phyloP scores from a whole-genome alignment of 1,140 invertebrate genomes.

The Copidosoma floridanum region DNA sequence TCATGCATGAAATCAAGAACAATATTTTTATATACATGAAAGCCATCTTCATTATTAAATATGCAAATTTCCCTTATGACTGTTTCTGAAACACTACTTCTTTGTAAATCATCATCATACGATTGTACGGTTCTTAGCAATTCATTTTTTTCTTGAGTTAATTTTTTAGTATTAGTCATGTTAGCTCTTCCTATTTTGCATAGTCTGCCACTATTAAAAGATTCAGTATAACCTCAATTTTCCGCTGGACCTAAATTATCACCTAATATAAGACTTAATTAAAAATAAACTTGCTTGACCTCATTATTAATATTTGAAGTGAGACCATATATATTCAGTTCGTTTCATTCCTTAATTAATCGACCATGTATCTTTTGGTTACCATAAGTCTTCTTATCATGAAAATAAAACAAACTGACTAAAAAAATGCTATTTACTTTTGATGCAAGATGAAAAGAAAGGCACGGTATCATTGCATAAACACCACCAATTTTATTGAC shows the following conservation, averaged over 20 bases:
- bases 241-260: constrained; percentile 19
- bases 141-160: constrained; percentile 1
- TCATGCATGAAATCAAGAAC: constrained; percentile 21
- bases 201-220: neutral
- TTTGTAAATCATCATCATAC: constrained; percentile 9
- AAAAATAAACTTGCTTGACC: constrained; percentile 7
- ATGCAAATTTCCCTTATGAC: neutral
- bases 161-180: neutral
- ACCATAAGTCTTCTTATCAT: constrained; percentile 4
- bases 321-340: constrained; percentile 10
- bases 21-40: constrained; percentile 9
- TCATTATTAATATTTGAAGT: neutral
- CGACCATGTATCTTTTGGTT: constrained; percentile 3
- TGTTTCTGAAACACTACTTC: neutral
- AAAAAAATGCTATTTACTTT: constrained; percentile 17
- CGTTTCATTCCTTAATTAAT: constrained; percentile 16
- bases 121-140: constrained; percentile 14
- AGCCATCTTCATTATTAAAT: constrained; percentile 8
- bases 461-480: constrained; percentile 10
- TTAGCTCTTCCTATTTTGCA: constrained; percentile 17
- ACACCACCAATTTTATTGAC: constrained; percentile 23
- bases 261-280: constrained; percentile 9
- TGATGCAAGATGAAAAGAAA: constrained; percentile 16
- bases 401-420: constrained; percentile 5
- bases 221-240: constrained; percentile 14